Conservation (phyloP, 2,888 invertebrate species). For the Sesia apiformis region DNA sequence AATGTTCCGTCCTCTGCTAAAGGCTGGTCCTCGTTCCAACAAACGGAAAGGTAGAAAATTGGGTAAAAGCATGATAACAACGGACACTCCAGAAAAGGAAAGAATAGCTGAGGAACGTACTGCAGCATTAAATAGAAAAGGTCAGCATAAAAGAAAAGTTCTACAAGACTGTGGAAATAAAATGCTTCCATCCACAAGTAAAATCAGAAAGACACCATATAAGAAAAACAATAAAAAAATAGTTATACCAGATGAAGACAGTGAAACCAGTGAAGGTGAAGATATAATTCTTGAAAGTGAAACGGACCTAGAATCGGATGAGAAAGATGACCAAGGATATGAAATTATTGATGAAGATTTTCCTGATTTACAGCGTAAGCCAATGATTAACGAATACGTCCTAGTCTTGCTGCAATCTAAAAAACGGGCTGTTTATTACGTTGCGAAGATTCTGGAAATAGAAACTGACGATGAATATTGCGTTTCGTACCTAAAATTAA, state of each 20-base stretch:
- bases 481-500: too few relatives aligned
- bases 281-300: constrained; percentile 2
- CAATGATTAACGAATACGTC: constrained; percentile 1
- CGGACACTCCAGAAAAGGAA: too few relatives aligned
- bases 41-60: too few relatives aligned
- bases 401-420: too few relatives aligned
- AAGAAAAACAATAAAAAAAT: not conserved
- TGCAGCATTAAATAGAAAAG: constrained; percentile 1
- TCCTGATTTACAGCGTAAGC: constrained; percentile 1
- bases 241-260: too few relatives aligned
- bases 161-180: constrained; percentile 1
- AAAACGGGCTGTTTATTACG: too few relatives aligned
- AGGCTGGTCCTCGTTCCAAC: too few relatives aligned
- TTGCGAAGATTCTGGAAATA: too few relatives aligned
- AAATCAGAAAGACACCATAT: constrained; percentile 1
- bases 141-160: not conserved
- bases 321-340: constrained; percentile 2
- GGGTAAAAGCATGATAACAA: too few relatives aligned
- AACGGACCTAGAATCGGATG: constrained; percentile 2
- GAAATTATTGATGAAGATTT: constrained; percentile 1
- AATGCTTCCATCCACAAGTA: constrained; percentile 1
- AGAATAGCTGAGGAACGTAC: constrained; percentile 1
- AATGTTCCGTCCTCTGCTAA: not conserved
- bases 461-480: too few relatives aligned
- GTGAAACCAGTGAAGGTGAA: constrained; percentile 1